These are phyloP conservation scores for Drosophila varians DNA, from an alignment of 1,140 invertebrate genomes.

Conservation along the genomic window DNA sequence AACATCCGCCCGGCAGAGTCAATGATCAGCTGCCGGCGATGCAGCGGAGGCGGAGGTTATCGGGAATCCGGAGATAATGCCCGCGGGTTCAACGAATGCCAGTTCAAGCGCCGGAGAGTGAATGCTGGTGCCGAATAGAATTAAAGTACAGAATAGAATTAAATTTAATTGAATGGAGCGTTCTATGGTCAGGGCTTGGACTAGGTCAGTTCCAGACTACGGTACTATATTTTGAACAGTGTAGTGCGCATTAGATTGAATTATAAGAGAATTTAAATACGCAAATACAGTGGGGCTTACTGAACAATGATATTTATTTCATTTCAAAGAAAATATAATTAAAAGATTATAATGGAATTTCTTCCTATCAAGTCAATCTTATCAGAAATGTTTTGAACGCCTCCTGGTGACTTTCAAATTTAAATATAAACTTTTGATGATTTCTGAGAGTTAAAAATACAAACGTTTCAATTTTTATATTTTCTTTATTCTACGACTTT, in stretches of 20 bases:
- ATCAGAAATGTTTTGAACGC: not conserved
- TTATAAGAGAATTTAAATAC: not conserved
- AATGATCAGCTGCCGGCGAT: conserved; percentile 16
- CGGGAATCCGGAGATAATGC: conserved; percentile 39
- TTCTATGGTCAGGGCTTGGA: conserved; percentile 14
- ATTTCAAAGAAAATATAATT: not conserved
- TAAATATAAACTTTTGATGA: not conserved
- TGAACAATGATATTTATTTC: not conserved
- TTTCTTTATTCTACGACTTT: not conserved
- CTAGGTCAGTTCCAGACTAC: conserved; percentile 52
- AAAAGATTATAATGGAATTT: too few species aligned
- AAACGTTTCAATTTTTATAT: too few species aligned
- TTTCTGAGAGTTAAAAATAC: not conserved
- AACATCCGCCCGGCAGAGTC: conserved; percentile 18
- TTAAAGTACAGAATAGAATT: not conserved
- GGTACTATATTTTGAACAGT: not conserved
- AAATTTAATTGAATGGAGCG: not conserved
- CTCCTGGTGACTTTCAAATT: not conserved
- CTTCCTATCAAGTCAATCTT: not conserved
- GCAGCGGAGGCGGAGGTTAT: conserved; percentile 58
- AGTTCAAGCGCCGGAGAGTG: conserved; percentile 8
- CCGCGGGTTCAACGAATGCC: conserved; percentile 66
- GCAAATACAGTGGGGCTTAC: not conserved
- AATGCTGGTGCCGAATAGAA: too few species aligned
- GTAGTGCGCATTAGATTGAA: not conserved